Evolutionary conservation across 2,888 invertebrate species (phyloP).

Genomic region (Tetrapedia diversipes): DNA sequence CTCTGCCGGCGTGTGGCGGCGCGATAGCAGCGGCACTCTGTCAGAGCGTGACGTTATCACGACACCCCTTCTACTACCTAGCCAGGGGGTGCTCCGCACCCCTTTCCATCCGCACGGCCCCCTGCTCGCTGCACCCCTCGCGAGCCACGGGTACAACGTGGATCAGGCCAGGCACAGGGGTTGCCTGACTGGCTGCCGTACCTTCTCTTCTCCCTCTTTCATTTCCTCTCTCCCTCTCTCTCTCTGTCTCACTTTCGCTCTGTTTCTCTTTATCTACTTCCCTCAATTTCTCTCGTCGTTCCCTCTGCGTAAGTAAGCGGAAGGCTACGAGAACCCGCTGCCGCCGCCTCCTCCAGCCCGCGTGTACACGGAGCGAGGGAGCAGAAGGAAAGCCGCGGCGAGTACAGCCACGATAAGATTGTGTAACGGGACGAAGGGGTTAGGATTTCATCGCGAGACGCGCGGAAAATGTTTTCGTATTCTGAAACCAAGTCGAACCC

Average conservation of each 20-base stretch:
- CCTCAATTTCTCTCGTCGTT: constrained; percentile 48
- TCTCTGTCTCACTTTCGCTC: constrained; percentile 46
- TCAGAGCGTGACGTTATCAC: constrained; percentile 85
- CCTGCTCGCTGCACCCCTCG: constrained; percentile 62
- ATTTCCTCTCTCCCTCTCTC: constrained; percentile 42
- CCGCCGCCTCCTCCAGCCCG: background rate
- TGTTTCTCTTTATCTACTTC: constrained; percentile 53
- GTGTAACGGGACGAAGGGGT: constrained; percentile 77
- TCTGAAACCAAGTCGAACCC: constrained; percentile 57
- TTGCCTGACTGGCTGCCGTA: constrained; percentile 75
- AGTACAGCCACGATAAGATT: constrained; percentile 76
- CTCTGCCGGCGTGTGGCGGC: constrained; percentile 84
- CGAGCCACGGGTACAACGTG: constrained; percentile 76
- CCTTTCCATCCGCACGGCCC: constrained; percentile 61
- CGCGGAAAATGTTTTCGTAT: constrained; percentile 76
- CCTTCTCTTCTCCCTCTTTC: constrained; percentile 55
- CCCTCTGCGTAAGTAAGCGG: constrained; percentile 19
- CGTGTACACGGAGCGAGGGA: constrained; percentile 11
- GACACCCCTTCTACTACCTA: constrained; percentile 81
- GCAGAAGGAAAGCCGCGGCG: constrained; percentile 51
- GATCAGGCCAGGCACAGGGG: constrained; percentile 77
- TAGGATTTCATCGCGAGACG: constrained; percentile 78
- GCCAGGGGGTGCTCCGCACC: constrained; percentile 73
- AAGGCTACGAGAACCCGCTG: constrained; percentile 25
- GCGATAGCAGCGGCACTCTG: constrained; percentile 85